phyloP scores from a whole-genome alignment of 2,797 vertebrate genomes.

The Lophius americanus region DNA sequence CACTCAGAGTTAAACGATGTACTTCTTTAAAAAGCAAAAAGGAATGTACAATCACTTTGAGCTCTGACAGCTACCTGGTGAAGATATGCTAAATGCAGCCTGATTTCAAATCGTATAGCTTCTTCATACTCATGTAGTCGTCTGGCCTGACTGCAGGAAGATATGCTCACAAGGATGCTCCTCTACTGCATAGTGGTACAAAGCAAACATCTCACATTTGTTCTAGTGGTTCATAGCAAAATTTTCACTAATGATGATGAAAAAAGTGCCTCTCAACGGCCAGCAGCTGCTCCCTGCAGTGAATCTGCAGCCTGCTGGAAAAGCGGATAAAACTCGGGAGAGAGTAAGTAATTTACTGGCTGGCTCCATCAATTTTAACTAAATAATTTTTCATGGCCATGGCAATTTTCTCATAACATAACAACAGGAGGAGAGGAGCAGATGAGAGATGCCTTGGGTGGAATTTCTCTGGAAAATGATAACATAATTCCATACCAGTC shows the following conservation, averaged over 20 bases:
- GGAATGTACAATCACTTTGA: too few relatives aligned
- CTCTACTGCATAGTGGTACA: too few relatives aligned
- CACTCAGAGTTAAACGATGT: too few relatives aligned
- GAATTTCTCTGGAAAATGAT: conserved; percentile 3
- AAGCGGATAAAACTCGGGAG: neutral
- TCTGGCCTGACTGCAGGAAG: too few relatives aligned
- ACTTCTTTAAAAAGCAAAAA: too few relatives aligned
- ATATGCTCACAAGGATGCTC: too few relatives aligned
- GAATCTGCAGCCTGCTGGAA: neutral
- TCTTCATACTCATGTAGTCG: too few relatives aligned
- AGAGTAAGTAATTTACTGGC: neutral
- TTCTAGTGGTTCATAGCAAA: conserved; percentile 2
- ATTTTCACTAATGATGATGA: conserved; percentile 4
- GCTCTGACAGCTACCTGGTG: too few relatives aligned
- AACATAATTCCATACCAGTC: neutral
- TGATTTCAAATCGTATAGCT: too few relatives aligned
- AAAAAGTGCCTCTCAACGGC: neutral
- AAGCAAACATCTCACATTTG: conserved; percentile 4
- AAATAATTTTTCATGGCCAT: conserved; percentile 4
- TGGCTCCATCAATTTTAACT: conserved; percentile 6
- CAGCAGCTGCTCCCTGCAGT: conserved; percentile 6
- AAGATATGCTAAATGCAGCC: too few relatives aligned
- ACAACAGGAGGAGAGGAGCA: neutral
- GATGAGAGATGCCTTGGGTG: neutral
- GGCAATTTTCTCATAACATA: conserved; percentile 10